Percentiles rank a stretch among this genome's conserved stretches.
These are phyloP conservation scores for Nyctereutes procyonoides DNA, from an alignment of 2,113 vertebrate genomes.

Conservation along the genomic window DNA sequence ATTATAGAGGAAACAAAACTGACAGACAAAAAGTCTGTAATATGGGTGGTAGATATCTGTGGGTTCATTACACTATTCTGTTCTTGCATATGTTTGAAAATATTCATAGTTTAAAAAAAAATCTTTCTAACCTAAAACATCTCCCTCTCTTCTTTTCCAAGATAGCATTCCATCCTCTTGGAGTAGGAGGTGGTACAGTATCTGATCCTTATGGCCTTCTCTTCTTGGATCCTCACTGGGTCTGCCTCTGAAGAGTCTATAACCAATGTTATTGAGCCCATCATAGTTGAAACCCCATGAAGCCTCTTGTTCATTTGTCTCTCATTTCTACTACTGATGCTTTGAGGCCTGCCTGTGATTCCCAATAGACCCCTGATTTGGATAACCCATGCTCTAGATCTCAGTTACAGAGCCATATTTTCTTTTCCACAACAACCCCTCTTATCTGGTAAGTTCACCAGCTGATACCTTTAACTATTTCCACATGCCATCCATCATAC, in stretches of 20 bases:
- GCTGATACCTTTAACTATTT: not conserved
- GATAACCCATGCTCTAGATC: not conserved
- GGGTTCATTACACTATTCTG: not conserved
- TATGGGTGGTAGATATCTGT: not conserved
- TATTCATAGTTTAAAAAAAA: not conserved
- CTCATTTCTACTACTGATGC: not conserved
- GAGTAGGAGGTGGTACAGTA: not conserved
- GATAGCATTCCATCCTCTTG: not conserved
- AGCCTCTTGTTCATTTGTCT: not conserved
- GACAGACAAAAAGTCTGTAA: not conserved
- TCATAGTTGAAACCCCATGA: not conserved
- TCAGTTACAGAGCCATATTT: not conserved
- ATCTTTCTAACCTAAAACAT: not conserved
- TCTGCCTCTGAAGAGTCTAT: not conserved
- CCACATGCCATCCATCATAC: not conserved
- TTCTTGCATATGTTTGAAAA: slow-evolving; percentile 32
- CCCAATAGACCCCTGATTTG: not conserved
- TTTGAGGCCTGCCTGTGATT: not conserved
- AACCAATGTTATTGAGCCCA: not conserved
- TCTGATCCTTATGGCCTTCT: not conserved
- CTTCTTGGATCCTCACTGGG: not conserved
- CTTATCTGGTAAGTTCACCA: not conserved
- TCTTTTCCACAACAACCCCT: not conserved
- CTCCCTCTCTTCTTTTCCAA: slow-evolving; percentile 1
- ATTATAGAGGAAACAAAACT: not conserved